These are phyloP conservation scores for Coenonympha glycerion DNA, from an alignment of 2,888 invertebrate genomes.

Conservation along the genomic window DNA sequence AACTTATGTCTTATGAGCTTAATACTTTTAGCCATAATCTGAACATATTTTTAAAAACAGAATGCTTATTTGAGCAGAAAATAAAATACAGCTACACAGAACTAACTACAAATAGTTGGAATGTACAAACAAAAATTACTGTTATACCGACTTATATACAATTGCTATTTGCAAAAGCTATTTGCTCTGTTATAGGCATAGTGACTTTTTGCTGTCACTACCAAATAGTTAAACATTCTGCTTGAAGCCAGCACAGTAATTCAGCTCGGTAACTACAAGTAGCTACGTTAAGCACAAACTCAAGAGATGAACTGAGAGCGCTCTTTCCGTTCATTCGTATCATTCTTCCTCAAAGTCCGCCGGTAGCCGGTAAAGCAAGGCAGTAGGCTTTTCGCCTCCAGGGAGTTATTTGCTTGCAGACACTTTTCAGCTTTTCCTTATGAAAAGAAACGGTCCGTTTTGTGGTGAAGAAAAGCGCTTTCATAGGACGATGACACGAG, in stretches of 20 bases:
- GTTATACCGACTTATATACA: too few species aligned
- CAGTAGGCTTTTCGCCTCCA: conserved; percentile 71
- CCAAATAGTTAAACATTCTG: too few species aligned
- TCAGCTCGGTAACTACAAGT: neutral
- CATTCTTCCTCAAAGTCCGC: conserved; percentile 49
- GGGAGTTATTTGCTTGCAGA: conserved; percentile 76
- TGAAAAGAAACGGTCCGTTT: conserved; percentile 76
- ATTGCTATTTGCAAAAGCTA: too few species aligned
- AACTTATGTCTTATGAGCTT: conserved; percentile 1
- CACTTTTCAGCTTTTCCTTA: conserved; percentile 75
- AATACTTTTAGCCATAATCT: conserved; percentile 12
- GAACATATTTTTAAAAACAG: conserved; percentile 12
- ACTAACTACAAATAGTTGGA: neutral
- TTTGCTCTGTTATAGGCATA: too few species aligned
- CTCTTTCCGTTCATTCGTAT: conserved; percentile 61
- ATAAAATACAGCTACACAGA: neutral
- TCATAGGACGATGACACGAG: conserved; percentile 76
- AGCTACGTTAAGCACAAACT: neutral
- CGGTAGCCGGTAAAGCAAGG: conserved; percentile 66
- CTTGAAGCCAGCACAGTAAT: too few species aligned
- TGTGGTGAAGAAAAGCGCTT: conserved; percentile 74
- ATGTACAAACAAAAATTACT: too few species aligned
- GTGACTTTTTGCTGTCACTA: too few species aligned
- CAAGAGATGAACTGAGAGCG: conserved; percentile 5
- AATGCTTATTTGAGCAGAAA: too few species aligned